Evolutionary conservation across 2,888 invertebrate genomes (phyloP).

Genomic region (Priocnemis perturbator): DNA sequence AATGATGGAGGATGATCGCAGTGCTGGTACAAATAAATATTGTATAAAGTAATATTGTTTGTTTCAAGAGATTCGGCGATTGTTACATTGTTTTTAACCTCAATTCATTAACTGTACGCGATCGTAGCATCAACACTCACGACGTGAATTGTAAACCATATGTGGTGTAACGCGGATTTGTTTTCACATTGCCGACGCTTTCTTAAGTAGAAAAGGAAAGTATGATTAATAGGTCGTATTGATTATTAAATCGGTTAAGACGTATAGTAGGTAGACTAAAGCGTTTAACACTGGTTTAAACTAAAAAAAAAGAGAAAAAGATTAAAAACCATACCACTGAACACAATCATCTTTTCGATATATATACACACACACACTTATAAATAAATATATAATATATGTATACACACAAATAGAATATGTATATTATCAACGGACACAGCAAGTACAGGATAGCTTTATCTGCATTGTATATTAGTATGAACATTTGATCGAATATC

Average conservation of each 20-base stretch:
- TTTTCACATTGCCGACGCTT: constrained; percentile 16
- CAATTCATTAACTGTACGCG: too few species aligned
- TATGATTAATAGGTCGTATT: constrained; percentile 11
- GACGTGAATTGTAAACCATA: neutral
- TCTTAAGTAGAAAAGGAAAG: constrained; percentile 7
- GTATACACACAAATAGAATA: constrained; percentile 9
- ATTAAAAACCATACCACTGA: constrained; percentile 36
- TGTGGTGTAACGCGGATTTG: neutral
- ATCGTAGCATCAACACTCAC: neutral
- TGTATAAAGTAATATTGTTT: constrained; percentile 2
- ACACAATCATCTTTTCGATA: constrained; percentile 41
- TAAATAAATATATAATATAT: constrained; percentile 27
- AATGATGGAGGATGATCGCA: constrained; percentile 19
- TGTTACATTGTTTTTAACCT: too few species aligned
- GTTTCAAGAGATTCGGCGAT: constrained; percentile 8
- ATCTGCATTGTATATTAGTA: constrained; percentile 2
- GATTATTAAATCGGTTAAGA: constrained; percentile 29
- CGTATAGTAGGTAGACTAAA: constrained; percentile 33
- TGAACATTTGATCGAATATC: neutral
- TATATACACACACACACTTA: constrained; percentile 27
- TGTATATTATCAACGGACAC: too few species aligned
- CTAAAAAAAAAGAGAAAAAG: constrained; percentile 3
- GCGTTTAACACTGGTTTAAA: constrained; percentile 33
- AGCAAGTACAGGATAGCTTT: constrained; percentile 10
- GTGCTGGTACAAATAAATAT: constrained; percentile 21